Evolutionary conservation across 2,797 vertebrate genomes (phyloP), one percentile per base, ranked within the genome.

Genomic region (Esox masquinongy): DNA sequence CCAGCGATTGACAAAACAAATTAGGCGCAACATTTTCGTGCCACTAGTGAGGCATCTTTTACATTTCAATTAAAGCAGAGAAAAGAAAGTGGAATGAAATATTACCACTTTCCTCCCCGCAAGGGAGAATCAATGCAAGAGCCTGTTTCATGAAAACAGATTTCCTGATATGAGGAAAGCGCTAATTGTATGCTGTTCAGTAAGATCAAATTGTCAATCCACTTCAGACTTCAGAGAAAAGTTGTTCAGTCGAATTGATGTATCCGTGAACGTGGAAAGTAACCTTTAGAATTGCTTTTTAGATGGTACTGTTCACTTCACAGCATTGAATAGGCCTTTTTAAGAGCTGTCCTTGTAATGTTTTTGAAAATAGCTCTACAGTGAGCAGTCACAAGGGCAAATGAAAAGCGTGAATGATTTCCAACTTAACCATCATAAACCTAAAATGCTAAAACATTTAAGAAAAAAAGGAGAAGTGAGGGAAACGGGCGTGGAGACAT

Each of bases 1-100:
- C 73, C 73, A 78, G 75, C 77, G 82, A 88, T 80, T 87, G 87
- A 88, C 87, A 76, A 89, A 92, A 92, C 89, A 91, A 93, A 93
- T 91, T 89, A 92, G 79, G 87, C 59, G 63, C 74, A 82, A 86
- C 82, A 87, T 86, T 81, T 80, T 74, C 74, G 85, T 72, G 82
- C 79, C 80, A 88, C 83, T 81, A 86, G 77, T 7, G 64, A 84
- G 75, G 79, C 86, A 81, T 87, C 85, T 72, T 85, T 87, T 90
- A 91, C 79, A 87, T 91, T 91, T 88, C 82, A 89, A 90, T 89
- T 88, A 88, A 85, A 86, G 86, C 80, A 71, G 68, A 85, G 81
- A 80, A 80, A 83, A 80, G 83, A 79, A 83, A 29, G 63, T 61
- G 80, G 78, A 83, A 76, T 84, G 73, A 88, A 88, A 84, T 88